phyloP scores from a whole-genome alignment of 2,113 vertebrate genomes.

The Ceyx cyanopectus region DNA sequence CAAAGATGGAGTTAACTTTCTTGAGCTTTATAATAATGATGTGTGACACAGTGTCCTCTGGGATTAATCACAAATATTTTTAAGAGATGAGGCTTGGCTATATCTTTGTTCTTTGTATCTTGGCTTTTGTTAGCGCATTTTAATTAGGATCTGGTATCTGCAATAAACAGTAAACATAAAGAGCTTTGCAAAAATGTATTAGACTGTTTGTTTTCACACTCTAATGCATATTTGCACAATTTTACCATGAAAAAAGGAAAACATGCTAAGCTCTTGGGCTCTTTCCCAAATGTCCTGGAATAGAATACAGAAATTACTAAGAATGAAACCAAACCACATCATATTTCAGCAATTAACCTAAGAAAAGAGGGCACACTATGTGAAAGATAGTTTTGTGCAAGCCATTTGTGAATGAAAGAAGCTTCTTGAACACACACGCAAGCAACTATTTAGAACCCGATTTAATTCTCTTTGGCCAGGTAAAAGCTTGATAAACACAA shows the following conservation, averaged over 20 bases:
- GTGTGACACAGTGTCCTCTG: constrained; percentile 66
- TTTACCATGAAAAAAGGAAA: constrained; percentile 90
- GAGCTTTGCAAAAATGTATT: constrained; percentile 91
- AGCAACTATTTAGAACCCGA: constrained; percentile 63
- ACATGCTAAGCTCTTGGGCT: constrained; percentile 90
- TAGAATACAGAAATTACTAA: constrained; percentile 86
- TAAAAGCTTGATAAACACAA: constrained; percentile 70
- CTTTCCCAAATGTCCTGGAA: constrained; percentile 89
- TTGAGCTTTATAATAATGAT: constrained; percentile 68
- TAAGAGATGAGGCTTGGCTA: constrained; percentile 81
- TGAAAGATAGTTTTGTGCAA: constrained; percentile 70
- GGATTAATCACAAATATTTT: constrained; percentile 85
- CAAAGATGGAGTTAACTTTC: constrained; percentile 59
- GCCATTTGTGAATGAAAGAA: constrained; percentile 66
- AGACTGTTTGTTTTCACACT: constrained; percentile 91
- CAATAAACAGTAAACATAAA: constrained; percentile 91
- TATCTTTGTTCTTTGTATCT: constrained; percentile 88
- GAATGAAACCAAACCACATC: constrained; percentile 85
- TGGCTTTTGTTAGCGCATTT: constrained; percentile 89
- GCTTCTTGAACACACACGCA: constrained; percentile 61
- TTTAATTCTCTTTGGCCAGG: constrained; percentile 68
- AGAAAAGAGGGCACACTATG: constrained; percentile 78
- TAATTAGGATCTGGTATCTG: constrained; percentile 91
- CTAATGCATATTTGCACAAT: constrained; percentile 91
- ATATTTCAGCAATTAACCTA: constrained; percentile 86